Conservation (phyloP, 2,888 invertebrate species). For the Athalia rosae region DNA sequence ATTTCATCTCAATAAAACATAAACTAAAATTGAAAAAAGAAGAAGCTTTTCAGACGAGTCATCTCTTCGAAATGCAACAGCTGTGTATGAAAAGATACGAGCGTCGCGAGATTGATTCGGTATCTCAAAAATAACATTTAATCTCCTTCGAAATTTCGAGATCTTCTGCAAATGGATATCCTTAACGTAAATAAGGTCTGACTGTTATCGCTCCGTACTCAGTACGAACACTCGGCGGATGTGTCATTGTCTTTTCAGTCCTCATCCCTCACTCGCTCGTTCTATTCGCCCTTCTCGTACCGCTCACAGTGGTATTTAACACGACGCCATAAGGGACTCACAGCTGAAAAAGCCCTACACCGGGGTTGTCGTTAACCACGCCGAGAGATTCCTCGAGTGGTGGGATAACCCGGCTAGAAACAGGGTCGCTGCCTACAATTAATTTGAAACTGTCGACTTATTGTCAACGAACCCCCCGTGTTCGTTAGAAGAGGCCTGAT, state of each 20-base stretch:
- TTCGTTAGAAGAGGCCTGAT: conserved; percentile 30
- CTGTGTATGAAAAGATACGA: neutral
- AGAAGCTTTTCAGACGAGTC: too few relatives aligned
- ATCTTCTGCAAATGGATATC: conserved; percentile 28
- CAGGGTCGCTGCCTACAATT: conserved; percentile 34
- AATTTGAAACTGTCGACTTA: conserved; percentile 41
- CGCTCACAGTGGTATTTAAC: too few relatives aligned
- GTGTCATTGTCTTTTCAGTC: conserved; percentile 34
- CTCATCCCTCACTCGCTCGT: neutral
- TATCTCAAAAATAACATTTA: too few relatives aligned
- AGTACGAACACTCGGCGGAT: conserved; percentile 28
- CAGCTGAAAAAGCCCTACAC: conserved; percentile 23
- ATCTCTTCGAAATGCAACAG: neutral
- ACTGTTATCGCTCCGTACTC: conserved; percentile 28
- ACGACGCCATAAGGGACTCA: neutral
- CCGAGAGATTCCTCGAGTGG: conserved; percentile 23
- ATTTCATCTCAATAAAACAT: too few relatives aligned
- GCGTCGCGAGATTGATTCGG: neutral
- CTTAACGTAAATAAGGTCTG: conserved; percentile 34
- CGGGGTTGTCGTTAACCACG: conserved; percentile 36
- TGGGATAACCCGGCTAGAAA: conserved; percentile 6
- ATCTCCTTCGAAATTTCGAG: neutral
- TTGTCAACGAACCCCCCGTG: conserved; percentile 31
- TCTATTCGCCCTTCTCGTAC: neutral
- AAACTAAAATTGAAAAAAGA: too few relatives aligned